Evolutionary conservation across 2,797 vertebrate genomes (phyloP), one percentile per base, ranked within the genome.

Genomic region (Ictinia mississippiensis): DNA sequence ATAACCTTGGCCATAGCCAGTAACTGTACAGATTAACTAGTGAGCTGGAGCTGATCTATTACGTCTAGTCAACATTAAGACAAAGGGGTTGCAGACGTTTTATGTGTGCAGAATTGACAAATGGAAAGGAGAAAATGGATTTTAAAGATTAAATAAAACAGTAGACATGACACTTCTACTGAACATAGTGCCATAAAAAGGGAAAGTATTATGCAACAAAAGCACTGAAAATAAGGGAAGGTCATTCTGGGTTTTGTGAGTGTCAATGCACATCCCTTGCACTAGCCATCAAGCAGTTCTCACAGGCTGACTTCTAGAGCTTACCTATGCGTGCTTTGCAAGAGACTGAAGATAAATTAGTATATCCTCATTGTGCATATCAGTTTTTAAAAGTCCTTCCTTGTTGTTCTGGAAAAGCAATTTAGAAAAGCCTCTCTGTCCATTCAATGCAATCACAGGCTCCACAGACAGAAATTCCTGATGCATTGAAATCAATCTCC

Each of bases 341-440:
- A 78, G 28, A 59, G 19, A 45, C 38, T 61, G 59, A 90, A 91
- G 82, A 45, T 56, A 86, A 70, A 59, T 66, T 47, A 17, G 22
- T 49, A 37, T 55, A 58, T 74, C 58, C 61, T 96, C 42, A 75
- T 20, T 63, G 70, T 40, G 15, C 12, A 10, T 56, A 59, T 66
- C 71, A 68, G 13, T 68, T 74, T 96, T 95, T 68, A 16, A 44
- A 89, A 91, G 55, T 67, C 50, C 55, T 95, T 87, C 47, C 82
- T 81, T 89, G 29, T 63, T 49, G 42, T 72, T 90, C 71, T 96
- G 73, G 63, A 78, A 83, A 95, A 97, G 78, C 52, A 58, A 83
- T 85, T 95, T 62, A 63, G 70, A 67, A 96, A 90, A 53, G 52
- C 42, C 15, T 50, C 38, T 73, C 65, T 87, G 50, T 44, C 58